A percentile compares a stretch with the other conserved stretches of the same genome.
Conservation (phyloP, 2,113 vertebrate genomes). For the Muntiacus reevesi region DNA sequence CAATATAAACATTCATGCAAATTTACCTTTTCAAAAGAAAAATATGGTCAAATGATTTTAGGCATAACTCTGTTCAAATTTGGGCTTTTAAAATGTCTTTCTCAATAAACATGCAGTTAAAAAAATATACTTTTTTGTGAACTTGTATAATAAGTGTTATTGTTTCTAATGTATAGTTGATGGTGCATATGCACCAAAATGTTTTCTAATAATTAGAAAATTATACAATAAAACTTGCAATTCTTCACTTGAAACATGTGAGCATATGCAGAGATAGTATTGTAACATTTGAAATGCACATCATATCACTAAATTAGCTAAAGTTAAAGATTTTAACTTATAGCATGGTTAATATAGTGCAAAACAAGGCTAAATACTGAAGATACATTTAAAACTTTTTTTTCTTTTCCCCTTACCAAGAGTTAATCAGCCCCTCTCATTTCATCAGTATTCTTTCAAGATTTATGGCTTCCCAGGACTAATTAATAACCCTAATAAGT, state of each 20-base stretch:
- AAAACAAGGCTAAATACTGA: background rate
- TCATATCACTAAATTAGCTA: background rate
- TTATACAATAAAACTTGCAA: background rate
- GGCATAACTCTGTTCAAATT: background rate
- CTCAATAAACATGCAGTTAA: background rate
- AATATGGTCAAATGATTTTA: background rate
- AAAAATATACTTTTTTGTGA: background rate
- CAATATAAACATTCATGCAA: background rate
- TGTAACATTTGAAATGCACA: background rate
- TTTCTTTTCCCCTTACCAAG: background rate
- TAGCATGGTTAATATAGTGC: background rate
- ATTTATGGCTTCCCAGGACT: background rate
- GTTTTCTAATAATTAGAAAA: background rate
- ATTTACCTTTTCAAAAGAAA: background rate
- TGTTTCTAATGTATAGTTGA: background rate
- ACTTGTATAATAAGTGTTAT: background rate
- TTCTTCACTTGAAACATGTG: background rate
- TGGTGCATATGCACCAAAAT: background rate
- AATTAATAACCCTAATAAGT: slow-evolving; percentile 3
- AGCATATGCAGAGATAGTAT: background rate
- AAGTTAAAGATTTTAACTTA: background rate
- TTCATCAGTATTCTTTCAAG: background rate
- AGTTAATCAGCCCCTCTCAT: background rate
- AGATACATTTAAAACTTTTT: background rate
- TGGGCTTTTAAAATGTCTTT: background rate